phyloP scores from a whole-genome alignment of 2,888 invertebrate species.

The Aphidius colemani region DNA sequence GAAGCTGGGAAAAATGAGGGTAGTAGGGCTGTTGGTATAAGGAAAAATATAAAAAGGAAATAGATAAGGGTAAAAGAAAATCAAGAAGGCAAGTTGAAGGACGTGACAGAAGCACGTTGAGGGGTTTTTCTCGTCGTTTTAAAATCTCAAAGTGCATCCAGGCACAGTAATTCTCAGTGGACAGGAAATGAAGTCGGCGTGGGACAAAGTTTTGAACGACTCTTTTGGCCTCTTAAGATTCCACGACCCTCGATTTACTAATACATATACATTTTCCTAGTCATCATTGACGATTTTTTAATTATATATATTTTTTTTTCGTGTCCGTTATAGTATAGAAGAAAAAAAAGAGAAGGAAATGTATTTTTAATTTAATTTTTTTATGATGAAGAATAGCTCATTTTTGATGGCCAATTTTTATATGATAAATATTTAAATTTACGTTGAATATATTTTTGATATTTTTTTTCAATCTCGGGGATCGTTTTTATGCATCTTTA shows the following conservation, averaged over 20 bases:
- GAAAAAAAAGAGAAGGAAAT: neutral
- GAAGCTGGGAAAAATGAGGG: neutral
- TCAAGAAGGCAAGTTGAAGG: constrained; percentile 1
- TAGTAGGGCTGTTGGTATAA: neutral
- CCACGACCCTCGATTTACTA: constrained; percentile 14
- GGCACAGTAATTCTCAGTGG: constrained; percentile 34
- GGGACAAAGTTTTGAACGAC: constrained; percentile 39
- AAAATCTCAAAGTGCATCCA: constrained; percentile 22
- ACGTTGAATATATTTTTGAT: no score
- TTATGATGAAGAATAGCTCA: no score
- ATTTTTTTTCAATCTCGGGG: no score
- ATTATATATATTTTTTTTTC: neutral
- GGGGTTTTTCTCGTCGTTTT: neutral
- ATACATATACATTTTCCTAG: no score
- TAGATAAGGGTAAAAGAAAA: constrained; percentile 5
- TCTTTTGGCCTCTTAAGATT: constrained; percentile 28
- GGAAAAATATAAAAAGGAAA: neutral
- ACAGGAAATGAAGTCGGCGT: constrained; percentile 40
- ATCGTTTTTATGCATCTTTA: no score
- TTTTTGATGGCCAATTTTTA: no score
- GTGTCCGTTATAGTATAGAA: neutral
- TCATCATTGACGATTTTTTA: neutral
- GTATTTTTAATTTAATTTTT: no score
- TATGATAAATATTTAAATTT: no score
- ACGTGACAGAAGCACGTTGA: neutral